These are phyloP conservation scores for Neodiprion fabricii DNA, from an alignment of 1,140 invertebrate species.

Conservation along the genomic window DNA sequence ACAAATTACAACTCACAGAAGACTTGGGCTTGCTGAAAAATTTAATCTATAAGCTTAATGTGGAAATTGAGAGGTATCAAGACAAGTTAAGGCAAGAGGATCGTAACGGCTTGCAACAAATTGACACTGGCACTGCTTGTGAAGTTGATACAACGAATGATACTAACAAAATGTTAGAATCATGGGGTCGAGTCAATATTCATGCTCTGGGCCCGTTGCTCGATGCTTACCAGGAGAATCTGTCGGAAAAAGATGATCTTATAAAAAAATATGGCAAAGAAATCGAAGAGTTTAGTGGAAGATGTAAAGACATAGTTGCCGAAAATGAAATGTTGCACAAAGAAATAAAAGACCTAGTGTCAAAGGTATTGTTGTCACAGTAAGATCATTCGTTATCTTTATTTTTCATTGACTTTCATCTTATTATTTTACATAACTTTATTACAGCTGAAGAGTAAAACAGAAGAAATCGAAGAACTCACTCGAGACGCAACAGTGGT, in stretches of 20 bases:
- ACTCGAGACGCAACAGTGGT: slow-evolving; percentile 63
- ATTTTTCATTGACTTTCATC: slow-evolving; percentile 16
- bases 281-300: slow-evolving; percentile 67
- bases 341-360: slow-evolving; percentile 63
- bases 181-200: slow-evolving; percentile 64
- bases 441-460: slow-evolving; percentile 49
- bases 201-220: slow-evolving; percentile 69
- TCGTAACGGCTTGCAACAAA: slow-evolving; percentile 28
- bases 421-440: slow-evolving; percentile 17
- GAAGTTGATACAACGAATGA: slow-evolving; percentile 34
- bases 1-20: slow-evolving; percentile 63
- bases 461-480: slow-evolving; percentile 51
- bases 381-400: slow-evolving; percentile 20
- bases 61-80: slow-evolving; percentile 72
- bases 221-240: slow-evolving; percentile 71
- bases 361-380: slow-evolving; percentile 51
- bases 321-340: slow-evolving; percentile 70
- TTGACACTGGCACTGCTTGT: slow-evolving; percentile 21
- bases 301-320: slow-evolving; percentile 66
- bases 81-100: slow-evolving; percentile 62
- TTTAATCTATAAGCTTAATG: slow-evolving; percentile 71
- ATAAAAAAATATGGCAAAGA: slow-evolving; percentile 67
- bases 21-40: slow-evolving; percentile 72
- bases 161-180: slow-evolving; percentile 35
- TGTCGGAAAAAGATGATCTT: slow-evolving; percentile 71